Evolutionary conservation across 2,113 vertebrate genomes (phyloP), one percentile per base, ranked within the genome.

Genomic region (Chrysochloris asiatica): DNA sequence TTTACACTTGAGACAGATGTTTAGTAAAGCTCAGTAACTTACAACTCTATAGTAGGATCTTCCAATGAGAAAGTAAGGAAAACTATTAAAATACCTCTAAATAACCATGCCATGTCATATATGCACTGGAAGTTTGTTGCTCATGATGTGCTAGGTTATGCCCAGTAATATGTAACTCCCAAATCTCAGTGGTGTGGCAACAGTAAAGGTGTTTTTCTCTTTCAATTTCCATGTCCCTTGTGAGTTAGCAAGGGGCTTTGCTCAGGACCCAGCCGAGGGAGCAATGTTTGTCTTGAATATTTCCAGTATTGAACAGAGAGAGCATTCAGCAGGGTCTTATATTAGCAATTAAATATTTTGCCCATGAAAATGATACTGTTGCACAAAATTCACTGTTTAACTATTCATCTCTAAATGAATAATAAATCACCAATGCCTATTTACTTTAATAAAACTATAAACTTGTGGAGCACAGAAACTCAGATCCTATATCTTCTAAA

Each of bases 11-110:
- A 36, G 22, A 30, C 48, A 65, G 63, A 77, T 43, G 65, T 50
- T 90, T 73, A 63, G 43, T 71, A 80, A 90, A 91, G 56, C 52
- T 83, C 36, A 90, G 38, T 43, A 50, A 61, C 22, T 94, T 14
- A 26, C 45, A 82, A 16, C 65, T 89, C 28, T 38, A n/a, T 86
- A 59, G 33, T 47, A 26, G 38, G 33, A 36, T 28, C 36, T 88
- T 43, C 73, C 41, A 65, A 48, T 17, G 26, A 12, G 63, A 24
- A 48, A 28, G 14, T 24, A 26, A 48, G 38, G 45, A 77, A 71
- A 76, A 78, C 30, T 61, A 19, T 54, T 73, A 17, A 84, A 4
- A 65, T 50, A 22, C 50, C 17, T 69, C n/a, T 48, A 11, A 86
- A n/a, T 28, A 41, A 91, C 36, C 24, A 54, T 54, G 28, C 24